A percentile compares a stretch with the other conserved stretches of the same genome.
phyloP scores from a whole-genome alignment of 2,797 vertebrate species.

The Alectoris magna region DNA sequence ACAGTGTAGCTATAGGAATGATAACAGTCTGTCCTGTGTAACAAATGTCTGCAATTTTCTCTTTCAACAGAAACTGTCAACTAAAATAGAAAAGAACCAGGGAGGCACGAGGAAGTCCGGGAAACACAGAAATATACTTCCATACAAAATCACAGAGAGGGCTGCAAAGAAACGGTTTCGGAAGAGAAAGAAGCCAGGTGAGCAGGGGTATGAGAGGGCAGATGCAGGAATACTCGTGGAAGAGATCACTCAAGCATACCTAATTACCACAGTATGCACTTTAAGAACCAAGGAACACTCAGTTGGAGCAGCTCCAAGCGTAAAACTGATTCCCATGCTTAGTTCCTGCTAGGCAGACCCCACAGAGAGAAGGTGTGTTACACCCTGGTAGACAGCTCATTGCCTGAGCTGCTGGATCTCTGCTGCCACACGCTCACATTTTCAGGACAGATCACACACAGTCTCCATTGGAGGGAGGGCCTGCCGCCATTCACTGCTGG shows the following conservation, averaged over 20 bases:
- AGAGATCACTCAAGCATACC: neutral
- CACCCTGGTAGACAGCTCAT: neutral
- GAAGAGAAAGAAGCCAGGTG: neutral
- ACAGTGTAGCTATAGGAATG: neutral
- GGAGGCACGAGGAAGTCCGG: neutral
- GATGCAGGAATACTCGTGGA: neutral
- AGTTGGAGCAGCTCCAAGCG: neutral
- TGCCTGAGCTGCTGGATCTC: neutral
- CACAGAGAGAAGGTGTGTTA: neutral
- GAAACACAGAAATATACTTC: neutral
- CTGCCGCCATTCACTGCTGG: neutral
- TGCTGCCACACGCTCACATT: neutral
- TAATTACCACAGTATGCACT: neutral
- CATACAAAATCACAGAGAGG: neutral
- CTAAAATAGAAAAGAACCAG: neutral
- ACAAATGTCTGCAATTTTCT: neutral
- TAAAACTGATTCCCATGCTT: neutral
- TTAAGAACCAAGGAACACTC: neutral
- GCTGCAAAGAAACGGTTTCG: neutral
- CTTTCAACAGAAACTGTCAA: neutral
- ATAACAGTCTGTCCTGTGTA: neutral
- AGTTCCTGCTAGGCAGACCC: neutral
- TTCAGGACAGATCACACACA: neutral
- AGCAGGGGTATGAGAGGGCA: neutral
- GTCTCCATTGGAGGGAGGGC: neutral